phyloP scores from a whole-genome alignment of 2,113 vertebrate genomes.

The Labeo rohita region DNA sequence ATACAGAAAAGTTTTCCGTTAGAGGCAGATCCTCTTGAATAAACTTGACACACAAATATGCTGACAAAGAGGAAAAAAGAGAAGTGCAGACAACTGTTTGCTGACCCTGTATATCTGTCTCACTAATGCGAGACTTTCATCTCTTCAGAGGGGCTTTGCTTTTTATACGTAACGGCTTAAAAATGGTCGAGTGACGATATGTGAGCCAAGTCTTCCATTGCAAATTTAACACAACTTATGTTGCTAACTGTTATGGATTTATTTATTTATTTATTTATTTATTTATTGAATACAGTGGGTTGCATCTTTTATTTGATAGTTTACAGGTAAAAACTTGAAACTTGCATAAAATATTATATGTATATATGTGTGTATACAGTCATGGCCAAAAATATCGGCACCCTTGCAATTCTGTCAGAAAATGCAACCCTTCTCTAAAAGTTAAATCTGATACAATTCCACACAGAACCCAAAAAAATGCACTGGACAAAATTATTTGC shows the following conservation, averaged over 20 bases:
- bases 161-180: neutral
- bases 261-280: no score
- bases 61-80: slow-evolving; percentile 75
- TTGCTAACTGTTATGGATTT: neutral
- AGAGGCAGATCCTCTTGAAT: slow-evolving; percentile 76
- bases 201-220: neutral
- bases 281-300: neutral
- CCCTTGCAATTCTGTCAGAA: no score
- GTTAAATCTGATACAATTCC: no score
- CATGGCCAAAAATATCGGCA: no score
- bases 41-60: slow-evolving; percentile 73
- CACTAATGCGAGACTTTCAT: slow-evolving; percentile 11
- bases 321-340: neutral
- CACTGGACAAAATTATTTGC: no score
- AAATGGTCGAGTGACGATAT: neutral
- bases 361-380: no score
- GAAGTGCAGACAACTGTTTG: slow-evolving; percentile 69
- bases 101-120: slow-evolving; percentile 54
- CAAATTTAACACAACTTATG: neutral
- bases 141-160: slow-evolving; percentile 7
- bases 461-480: no score
- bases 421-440: no score
- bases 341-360: no score
- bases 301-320: neutral
- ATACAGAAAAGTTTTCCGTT: slow-evolving; percentile 74